Conservation (phyloP, 2,797 vertebrate genomes). For the Clarias fuscus region DNA sequence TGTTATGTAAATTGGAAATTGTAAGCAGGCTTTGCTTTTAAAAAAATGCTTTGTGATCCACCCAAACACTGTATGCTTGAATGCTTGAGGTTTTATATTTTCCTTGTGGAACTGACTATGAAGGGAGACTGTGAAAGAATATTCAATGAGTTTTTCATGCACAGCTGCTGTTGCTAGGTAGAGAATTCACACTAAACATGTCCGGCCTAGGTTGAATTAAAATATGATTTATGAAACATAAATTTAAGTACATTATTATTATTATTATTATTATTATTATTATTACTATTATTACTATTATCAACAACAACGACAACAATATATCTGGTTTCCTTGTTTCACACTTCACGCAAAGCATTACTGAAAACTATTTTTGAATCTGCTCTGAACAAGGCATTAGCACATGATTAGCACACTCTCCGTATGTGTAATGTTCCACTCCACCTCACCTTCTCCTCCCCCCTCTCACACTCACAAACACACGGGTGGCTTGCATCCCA, state of each 20-base stretch:
- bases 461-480: constrained; percentile 5
- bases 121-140: constrained; percentile 17
- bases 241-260: too few species aligned
- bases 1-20: not conserved
- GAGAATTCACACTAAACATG: constrained; percentile 41
- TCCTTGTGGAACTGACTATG: constrained; percentile 14
- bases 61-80: constrained; percentile 16
- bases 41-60: constrained; percentile 14
- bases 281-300: too few species aligned
- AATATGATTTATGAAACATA: too few species aligned
- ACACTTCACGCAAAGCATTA: not conserved
- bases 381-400: constrained; percentile 23
- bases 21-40: constrained; percentile 3
- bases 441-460: not conserved
- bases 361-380: not conserved
- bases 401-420: constrained; percentile 13
- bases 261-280: too few species aligned
- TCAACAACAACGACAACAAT: too few species aligned
- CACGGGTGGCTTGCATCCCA: constrained; percentile 19
- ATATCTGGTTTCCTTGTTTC: not conserved
- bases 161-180: constrained; percentile 46
- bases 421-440: not conserved
- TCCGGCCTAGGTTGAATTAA: not conserved
- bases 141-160: constrained; percentile 38
- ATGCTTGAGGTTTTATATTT: constrained; percentile 4